Percentiles rank a stretch among this genome's conserved stretches.
Evolutionary conservation across 37 sponge, comb jelly and placozoan genomes (phyloP).

Genomic region (Mnemiopsis leidyi): DNA sequence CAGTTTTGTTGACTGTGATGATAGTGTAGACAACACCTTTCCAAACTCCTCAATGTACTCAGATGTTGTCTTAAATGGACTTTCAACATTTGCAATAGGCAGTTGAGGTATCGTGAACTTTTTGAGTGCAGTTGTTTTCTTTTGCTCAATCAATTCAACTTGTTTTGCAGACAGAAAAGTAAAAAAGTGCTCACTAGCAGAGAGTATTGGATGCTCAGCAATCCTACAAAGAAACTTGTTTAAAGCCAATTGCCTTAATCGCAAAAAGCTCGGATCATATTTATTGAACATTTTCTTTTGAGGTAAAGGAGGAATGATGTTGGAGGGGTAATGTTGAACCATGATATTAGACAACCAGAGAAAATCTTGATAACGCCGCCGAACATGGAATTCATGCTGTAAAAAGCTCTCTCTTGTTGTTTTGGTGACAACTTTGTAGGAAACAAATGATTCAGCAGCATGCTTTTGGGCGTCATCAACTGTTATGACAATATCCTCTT

Average conservation of each 20-base stretch:
- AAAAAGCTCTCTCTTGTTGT: conserved; percentile 43
- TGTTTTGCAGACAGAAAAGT: conserved; percentile 32
- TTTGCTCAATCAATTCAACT: conserved; percentile 38
- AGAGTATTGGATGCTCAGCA: conserved; percentile 54
- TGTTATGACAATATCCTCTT: conserved; percentile 34
- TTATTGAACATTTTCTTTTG: conserved; percentile 64
- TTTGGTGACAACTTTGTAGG: conserved; percentile 51
- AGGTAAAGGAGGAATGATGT: conserved; percentile 36
- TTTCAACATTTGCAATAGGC: conserved; percentile 16
- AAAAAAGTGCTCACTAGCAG: conserved; percentile 60
- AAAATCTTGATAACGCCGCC: conserved; percentile 39
- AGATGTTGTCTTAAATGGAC: conserved; percentile 18
- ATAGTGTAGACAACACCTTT: conserved; percentile 7
- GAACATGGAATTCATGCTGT: conserved; percentile 50
- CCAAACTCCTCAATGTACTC: conserved; percentile 45
- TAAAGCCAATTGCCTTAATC: conserved; percentile 22
- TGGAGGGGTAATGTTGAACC: conserved; percentile 35
- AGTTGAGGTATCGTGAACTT: conserved; percentile 44
- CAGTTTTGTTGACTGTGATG: background rate
- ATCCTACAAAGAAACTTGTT: conserved; percentile 58
- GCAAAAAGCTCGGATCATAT: conserved; percentile 36
- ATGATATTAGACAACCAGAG: conserved; percentile 18
- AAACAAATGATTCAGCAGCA: conserved; percentile 54
- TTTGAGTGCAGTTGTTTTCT: conserved; percentile 22
- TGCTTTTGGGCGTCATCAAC: conserved; percentile 63